Conservation (phyloP, 2,113 vertebrate genomes). For the Xenopus borealis region DNA sequence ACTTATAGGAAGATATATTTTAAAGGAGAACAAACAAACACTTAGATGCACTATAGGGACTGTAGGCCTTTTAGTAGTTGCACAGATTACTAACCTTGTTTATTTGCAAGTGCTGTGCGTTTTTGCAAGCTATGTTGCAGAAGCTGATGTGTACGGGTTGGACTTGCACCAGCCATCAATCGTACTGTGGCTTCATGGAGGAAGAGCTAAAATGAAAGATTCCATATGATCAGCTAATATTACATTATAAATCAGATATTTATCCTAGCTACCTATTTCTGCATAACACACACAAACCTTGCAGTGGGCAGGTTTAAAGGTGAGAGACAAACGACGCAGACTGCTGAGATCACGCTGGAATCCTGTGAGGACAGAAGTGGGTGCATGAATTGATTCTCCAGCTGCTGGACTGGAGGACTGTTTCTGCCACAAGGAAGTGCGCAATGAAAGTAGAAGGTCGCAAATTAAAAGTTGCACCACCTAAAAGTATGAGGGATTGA, state of each 20-base stretch:
- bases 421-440: constrained; percentile 91
- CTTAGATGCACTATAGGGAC: no score
- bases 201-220: constrained; percentile 75
- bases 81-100: constrained; percentile 56
- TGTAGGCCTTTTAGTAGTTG: no score
- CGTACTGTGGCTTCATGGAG: constrained; percentile 94
- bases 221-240: not conserved
- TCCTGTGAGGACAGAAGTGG: constrained; percentile 80
- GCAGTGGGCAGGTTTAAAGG: constrained; percentile 85
- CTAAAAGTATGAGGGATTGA: constrained; percentile 54
- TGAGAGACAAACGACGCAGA: constrained; percentile 84
- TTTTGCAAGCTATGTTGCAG: constrained; percentile 90
- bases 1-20: no score
- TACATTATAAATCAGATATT: not conserved
- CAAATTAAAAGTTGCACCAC: constrained; percentile 89
- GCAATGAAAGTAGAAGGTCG: constrained; percentile 86
- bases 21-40: no score
- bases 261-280: not conserved
- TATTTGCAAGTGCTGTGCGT: constrained; percentile 61
- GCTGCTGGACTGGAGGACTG: constrained; percentile 66
- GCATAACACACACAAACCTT: constrained; percentile 69
- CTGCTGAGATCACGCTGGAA: constrained; percentile 94
- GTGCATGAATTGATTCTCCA: constrained; percentile 83
- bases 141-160: constrained; percentile 94
- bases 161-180: constrained; percentile 96